Percentiles rank a stretch among this genome's conserved stretches.
phyloP scores from a whole-genome alignment of 92 coral and sea anemone species.

The Porites rus region DNA sequence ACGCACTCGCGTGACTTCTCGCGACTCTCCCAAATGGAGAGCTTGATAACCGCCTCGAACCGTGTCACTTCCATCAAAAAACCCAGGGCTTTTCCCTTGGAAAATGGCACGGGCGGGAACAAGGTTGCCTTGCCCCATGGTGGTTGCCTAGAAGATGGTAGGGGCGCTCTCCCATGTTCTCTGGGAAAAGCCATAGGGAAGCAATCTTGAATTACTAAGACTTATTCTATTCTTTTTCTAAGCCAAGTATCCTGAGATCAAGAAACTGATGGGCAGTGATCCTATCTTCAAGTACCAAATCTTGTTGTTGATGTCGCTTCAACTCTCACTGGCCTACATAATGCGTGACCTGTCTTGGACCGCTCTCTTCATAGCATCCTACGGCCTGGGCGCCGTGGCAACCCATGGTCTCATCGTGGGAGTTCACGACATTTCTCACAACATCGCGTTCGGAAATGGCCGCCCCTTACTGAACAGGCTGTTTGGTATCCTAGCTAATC shows the following conservation, averaged over 20 bases:
- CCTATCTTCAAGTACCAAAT: slow-evolving; percentile 64
- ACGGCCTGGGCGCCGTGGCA: slow-evolving; percentile 58
- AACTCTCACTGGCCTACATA: slow-evolving; percentile 42
- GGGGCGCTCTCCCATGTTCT: no score
- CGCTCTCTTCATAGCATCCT: slow-evolving; percentile 32
- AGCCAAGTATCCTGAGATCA: slow-evolving; percentile 73
- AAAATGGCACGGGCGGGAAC: no score
- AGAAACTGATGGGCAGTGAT: slow-evolving; percentile 70
- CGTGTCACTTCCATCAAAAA: no score
- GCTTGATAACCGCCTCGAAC: no score
- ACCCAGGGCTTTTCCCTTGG: no score
- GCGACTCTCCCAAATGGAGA: no score
- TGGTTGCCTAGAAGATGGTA: no score
- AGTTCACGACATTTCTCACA: slow-evolving; percentile 69
- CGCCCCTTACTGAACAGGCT: slow-evolving; percentile 58
- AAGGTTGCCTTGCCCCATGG: no score
- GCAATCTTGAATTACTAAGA: no score
- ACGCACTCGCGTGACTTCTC: no score
- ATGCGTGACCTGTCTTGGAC: slow-evolving; percentile 61
- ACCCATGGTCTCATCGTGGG: slow-evolving; percentile 61
- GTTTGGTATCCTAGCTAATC: slow-evolving; percentile 62
- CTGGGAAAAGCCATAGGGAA: no score
- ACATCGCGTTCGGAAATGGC: slow-evolving; percentile 64
- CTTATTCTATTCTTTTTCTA: not conserved
- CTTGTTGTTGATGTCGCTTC: slow-evolving; percentile 32